Evolutionary conservation across 2,797 vertebrate species (phyloP).

Genomic region (Limnodromus scolopaceus): DNA sequence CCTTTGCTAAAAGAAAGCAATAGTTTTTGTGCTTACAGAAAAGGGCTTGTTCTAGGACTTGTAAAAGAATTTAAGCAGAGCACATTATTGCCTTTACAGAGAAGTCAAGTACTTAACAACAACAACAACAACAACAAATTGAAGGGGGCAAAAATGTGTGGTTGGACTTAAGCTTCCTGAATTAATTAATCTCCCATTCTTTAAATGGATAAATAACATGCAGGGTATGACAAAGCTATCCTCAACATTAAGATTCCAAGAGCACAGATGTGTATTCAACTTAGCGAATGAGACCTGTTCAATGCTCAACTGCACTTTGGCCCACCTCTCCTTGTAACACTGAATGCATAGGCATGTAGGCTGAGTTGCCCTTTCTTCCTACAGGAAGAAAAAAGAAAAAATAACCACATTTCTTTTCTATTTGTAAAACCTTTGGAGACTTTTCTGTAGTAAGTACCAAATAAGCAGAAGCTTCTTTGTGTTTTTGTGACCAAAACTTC

Average conservation of each 20-base stretch:
- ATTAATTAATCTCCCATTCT: neutral
- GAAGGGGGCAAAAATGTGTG: neutral
- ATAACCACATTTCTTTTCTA: neutral
- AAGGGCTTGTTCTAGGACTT: neutral
- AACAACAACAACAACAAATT: neutral
- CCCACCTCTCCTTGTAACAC: neutral
- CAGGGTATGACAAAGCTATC: neutral
- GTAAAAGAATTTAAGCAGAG: neutral
- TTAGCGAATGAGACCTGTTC: neutral
- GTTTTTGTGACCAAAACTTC: neutral
- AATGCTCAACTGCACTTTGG: neutral
- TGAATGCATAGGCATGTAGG: neutral
- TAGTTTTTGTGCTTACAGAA: neutral
- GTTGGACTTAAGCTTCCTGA: neutral
- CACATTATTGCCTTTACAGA: neutral
- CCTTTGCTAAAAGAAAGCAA: neutral
- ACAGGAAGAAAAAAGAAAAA: neutral
- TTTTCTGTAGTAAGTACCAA: neutral
- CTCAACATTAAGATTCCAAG: neutral
- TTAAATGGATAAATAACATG: neutral
- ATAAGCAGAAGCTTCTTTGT: neutral
- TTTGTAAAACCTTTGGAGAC: neutral
- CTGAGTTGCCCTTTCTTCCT: neutral
- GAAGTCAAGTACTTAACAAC: neutral
- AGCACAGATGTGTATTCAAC: neutral